phyloP scores from a whole-genome alignment of 2,888 invertebrate genomes.

The Bursaphelenchus okinawaensis region DNA sequence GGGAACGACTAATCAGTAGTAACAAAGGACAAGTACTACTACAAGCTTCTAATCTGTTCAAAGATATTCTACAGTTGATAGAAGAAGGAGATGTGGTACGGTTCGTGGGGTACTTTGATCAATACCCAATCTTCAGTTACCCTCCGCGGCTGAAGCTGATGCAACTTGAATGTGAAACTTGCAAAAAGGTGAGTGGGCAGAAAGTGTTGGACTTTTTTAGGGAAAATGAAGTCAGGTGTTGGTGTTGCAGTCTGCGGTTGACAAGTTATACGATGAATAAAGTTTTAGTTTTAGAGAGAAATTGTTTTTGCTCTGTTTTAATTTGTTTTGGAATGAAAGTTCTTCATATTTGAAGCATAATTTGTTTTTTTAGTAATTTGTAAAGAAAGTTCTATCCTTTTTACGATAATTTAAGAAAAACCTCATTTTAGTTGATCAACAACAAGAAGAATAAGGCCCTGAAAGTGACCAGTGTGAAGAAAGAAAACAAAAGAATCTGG shows the following conservation, averaged over 20 bases:
- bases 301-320: too few relatives aligned
- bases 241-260: too few relatives aligned
- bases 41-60: constrained; percentile 38
- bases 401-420: too few relatives aligned
- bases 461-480: constrained; percentile 36
- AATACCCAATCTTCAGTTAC: constrained; percentile 50
- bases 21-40: constrained; percentile 43
- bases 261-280: too few relatives aligned
- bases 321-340: background rate
- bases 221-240: too few relatives aligned
- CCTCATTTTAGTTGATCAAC: constrained; percentile 17
- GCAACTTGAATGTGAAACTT: constrained; percentile 45
- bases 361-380: background rate
- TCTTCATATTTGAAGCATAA: background rate
- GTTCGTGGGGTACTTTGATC: constrained; percentile 48
- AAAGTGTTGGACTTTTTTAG: background rate
- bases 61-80: constrained; percentile 35
- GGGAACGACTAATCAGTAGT: constrained; percentile 36
- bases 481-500: constrained; percentile 38
- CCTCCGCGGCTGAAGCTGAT: constrained; percentile 44
- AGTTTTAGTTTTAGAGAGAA: too few relatives aligned
- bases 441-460: constrained; percentile 22
- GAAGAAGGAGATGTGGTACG: constrained; percentile 49
- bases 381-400: background rate
- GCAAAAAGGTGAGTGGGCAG: constrained; percentile 35